phyloP scores from a whole-genome alignment of 1,140 invertebrate species.

The Caenorhabditis remanei region DNA sequence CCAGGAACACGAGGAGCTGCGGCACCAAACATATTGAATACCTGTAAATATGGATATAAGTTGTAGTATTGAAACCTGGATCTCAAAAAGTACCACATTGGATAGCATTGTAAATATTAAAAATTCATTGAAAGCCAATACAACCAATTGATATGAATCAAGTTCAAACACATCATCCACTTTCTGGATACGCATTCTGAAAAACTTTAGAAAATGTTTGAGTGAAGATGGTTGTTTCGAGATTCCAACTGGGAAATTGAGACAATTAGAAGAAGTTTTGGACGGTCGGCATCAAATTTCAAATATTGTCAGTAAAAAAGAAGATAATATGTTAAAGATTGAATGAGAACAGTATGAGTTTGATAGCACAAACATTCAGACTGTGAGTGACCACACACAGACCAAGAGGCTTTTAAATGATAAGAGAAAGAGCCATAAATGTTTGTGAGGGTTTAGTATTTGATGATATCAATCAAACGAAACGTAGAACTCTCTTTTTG shows the following conservation, averaged over 20 bases:
- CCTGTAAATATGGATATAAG: neutral
- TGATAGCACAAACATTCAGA: neutral
- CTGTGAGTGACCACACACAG: neutral
- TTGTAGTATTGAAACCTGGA: neutral
- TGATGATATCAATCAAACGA: neutral
- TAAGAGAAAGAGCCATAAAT: constrained; percentile 23
- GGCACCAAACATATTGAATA: constrained; percentile 61
- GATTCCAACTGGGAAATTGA: too few species aligned
- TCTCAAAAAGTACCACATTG: constrained; percentile 37
- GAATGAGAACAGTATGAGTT: neutral
- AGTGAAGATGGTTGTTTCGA: neutral
- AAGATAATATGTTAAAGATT: neutral
- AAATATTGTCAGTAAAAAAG: neutral
- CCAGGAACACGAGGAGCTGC: constrained; percentile 51
- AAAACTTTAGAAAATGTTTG: too few species aligned
- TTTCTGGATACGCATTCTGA: constrained; percentile 49
- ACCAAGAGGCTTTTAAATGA: neutral
- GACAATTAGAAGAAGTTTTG: too few species aligned
- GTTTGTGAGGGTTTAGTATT: constrained; percentile 15
- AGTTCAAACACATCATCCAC: constrained; percentile 62
- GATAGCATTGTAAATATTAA: constrained; percentile 61
- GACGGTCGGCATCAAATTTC: too few species aligned
- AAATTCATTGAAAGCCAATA: constrained; percentile 58
- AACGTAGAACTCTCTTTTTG: neutral
- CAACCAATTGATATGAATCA: constrained; percentile 55